These are phyloP conservation scores for Tetrax tetrax DNA, from an alignment of 2,113 vertebrate species.

Conservation along the genomic window DNA sequence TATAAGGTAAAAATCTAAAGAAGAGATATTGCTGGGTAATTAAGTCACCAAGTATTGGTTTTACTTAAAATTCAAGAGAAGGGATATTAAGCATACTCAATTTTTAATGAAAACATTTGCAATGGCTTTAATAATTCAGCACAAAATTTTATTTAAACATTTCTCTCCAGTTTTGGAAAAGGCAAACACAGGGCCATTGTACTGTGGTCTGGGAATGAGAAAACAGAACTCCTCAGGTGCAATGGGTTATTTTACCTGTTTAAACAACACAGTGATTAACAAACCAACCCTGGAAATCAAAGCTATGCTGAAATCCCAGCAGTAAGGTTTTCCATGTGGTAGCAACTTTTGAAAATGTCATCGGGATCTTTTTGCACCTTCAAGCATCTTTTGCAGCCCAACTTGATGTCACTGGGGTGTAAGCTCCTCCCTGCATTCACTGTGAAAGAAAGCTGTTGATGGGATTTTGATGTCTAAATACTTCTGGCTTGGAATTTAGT, in stretches of 20 bases:
- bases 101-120: constrained; percentile 59
- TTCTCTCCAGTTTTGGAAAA: constrained; percentile 24
- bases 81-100: constrained; percentile 43
- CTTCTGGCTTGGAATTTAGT: neutral
- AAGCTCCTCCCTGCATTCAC: neutral
- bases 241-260: neutral
- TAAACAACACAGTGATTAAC: neutral
- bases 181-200: neutral
- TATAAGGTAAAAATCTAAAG: constrained; percentile 42
- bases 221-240: neutral
- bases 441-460: neutral
- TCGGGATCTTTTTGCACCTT: neutral
- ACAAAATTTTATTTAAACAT: constrained; percentile 45
- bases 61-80: constrained; percentile 40
- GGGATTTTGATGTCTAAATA: neutral
- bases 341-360: neutral
- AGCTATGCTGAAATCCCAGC: neutral
- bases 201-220: neutral
- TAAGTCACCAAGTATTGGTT: constrained; percentile 26
- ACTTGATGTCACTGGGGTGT: neutral
- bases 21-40: constrained; percentile 31
- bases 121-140: constrained; percentile 42
- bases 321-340: neutral
- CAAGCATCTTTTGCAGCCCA: neutral
- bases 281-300: neutral